Base-by-base conservation (phyloP, 2,797 vertebrate species). In the Myotis pilosus region DNA sequence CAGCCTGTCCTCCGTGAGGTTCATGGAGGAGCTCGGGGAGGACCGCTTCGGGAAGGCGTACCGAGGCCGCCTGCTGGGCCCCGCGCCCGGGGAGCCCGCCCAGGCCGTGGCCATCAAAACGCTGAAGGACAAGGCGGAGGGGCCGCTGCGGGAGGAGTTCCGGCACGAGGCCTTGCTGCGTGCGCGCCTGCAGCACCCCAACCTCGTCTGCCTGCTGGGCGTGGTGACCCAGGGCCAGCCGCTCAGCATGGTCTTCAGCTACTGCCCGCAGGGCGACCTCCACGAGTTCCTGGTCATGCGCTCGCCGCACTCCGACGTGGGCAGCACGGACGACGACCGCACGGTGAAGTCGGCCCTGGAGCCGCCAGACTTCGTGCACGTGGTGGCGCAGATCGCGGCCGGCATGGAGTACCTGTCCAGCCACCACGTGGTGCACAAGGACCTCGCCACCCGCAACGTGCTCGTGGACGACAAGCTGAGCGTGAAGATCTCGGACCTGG, bases 31-130 rank as follows among this genome's bases (percentile, higher is more conserved):
- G 74, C 98, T 99, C 1, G 99, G 99, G 8, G 99, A 99, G 92
- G 99, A 99, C 96, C 99, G 99, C 1, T 99, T 99, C n/a, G 99
- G 99, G 23, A 99, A 99, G 95, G 99, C 99, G 87, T 99, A 99
- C 98, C 99, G 99, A 96, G 99, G 99, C 4, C 99, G 99, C 95
- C 98, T 99, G 51, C 99, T 99, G 6, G 99, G 99, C 80, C 98
- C 99, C 0, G 97, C 98, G 0, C 99, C 99, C 0, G 99, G 99
- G 20, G 99, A 99, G 98, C 99, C 99, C 95, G 98, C 98, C 19
- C 99, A 99, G 97, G 98, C 99, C 0, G 99, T 99, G 93, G 99
- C 99, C 92, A 99, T 99, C 95, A 99, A 99, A 97, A 99, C 99
- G 0, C 98, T 99, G 22, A 99, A 99, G 98, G 99, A 99, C 98